Base-by-base conservation (phyloP, 35 echinoderm and acorn worm species). In the Chiridota heheva region DNA sequence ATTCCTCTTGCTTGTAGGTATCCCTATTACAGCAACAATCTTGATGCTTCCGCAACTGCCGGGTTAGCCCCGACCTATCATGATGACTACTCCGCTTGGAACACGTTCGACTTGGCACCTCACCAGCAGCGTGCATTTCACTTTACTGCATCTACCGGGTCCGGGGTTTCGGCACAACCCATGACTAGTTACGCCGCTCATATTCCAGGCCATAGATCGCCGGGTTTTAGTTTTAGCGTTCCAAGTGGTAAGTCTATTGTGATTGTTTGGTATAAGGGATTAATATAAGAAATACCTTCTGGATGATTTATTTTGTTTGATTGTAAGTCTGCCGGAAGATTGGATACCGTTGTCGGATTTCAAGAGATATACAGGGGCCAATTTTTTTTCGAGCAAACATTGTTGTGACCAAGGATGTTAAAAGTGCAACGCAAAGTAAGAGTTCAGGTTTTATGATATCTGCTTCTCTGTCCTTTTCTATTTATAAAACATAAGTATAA, bases 41-140 rank as follows among this genome's bases (percentile, higher is more conserved):
- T 60, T 29, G 20, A 60, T 35, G 75, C 58, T 58, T 38, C 75
- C 7, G 27, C 75, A 2, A 31, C 51, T 33, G 49, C 49, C 33
- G 47, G 51, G 15, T 36, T 62, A 1, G 75, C 75, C 16, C 51
- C 75, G 2, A 40, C 75, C 7, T 78, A 78, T 42, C 75, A 78
- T 35, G 75, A 78, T 7, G 75, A 78, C 47, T 62, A 60, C 35
- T 78, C 75, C 0, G 75, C 75, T n/a, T 78, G 75, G 75, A 78
- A 62, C 35, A 60, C 75, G 3, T 78, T 78, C 53, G 75, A 78
- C 47, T 42, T 78, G 35, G 75, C 75, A 5, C 10, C 75, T 2
- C 75, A 78, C n/a, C 75, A 78, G 37, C 51, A 61, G 34, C 38
- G 75, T 29, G 75, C 75, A 5, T 62, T 78, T 38, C 75, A 62